Conservation (phyloP, 2,888 invertebrate genomes). For the Dichetophora obliterata region DNA sequence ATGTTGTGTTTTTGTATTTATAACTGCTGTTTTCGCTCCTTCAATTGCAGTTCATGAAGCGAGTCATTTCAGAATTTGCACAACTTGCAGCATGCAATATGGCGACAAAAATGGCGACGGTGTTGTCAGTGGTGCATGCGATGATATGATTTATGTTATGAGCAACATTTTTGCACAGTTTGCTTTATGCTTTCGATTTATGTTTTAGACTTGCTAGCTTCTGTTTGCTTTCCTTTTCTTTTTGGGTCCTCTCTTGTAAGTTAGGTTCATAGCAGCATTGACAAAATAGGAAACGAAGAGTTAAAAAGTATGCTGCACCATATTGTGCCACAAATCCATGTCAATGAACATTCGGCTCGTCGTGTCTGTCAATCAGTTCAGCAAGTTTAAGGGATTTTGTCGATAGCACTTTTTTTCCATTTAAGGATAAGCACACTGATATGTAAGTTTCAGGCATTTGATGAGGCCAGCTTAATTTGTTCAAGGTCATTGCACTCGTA, state of each 20-base stretch:
- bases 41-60: neutral
- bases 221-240: neutral
- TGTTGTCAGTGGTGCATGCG: neutral
- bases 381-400: neutral
- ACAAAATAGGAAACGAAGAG: neutral
- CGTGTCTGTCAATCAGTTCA: neutral
- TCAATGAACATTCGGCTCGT: neutral
- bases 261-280: neutral
- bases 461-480: too few species aligned
- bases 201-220: neutral
- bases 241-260: neutral
- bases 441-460: too few species aligned
- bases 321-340: constrained; percentile 6
- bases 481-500: too few species aligned
- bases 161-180: neutral
- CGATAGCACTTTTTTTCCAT: neutral
- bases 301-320: neutral
- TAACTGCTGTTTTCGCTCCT: neutral
- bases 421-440: neutral
- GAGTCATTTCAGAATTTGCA: neutral
- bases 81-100: neutral
- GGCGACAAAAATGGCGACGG: neutral
- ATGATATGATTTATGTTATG: constrained; percentile 32
- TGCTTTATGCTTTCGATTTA: neutral
- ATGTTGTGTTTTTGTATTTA: constrained; percentile 3